Evolutionary conservation across 2,113 vertebrate genomes (phyloP), one percentile per base, ranked within the genome.

Genomic region (Mustelus asterias): DNA sequence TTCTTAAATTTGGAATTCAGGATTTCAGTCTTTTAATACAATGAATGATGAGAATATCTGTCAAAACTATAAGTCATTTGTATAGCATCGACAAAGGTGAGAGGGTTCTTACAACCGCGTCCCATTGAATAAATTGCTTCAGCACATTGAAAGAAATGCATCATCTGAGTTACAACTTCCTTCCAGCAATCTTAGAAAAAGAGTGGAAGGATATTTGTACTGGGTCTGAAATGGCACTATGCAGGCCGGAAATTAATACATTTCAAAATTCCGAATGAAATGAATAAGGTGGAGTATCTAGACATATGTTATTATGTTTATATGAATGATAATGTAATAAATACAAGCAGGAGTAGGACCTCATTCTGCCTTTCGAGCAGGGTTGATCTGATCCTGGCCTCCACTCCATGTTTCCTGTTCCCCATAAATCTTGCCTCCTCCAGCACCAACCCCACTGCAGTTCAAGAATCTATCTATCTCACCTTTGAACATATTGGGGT

Each of bases 201-300:
- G 89, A 63, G 14, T 83, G 80, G 16, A 83, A 41, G 18, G 37
- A n/a, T 83, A 37, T 18, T 92, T 65, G 33, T 92, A 92, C 63
- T 92, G 29, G 58, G 18, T 65, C 65, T 92, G 89, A 92, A 92
- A 65, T 92, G 58, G 58, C 65, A 63, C n/a, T 33, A 65, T 92
- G 89, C 89, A 92, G 65, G 89, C 29, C 33, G 65, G 89, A 92
- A 92, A 92, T 92, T 93, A 65, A 93, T 93, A 33, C 60, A 93
- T 93, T 65, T 93, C 89, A 93, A 44, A 67, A 93, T 67, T 92
- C 89, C n/a, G 33, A 65, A 93, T 93, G 89, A 65, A 11, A 16
- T 93, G 18, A 33, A 14, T 63, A 92, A 65, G 89, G 58, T 92
- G 58, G 89, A 93, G 18, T 37, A 93, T 93, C 20, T 60, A 93